Evolutionary conservation across 1,140 invertebrate genomes (phyloP).

Genomic region (Orchestia grillus): DNA sequence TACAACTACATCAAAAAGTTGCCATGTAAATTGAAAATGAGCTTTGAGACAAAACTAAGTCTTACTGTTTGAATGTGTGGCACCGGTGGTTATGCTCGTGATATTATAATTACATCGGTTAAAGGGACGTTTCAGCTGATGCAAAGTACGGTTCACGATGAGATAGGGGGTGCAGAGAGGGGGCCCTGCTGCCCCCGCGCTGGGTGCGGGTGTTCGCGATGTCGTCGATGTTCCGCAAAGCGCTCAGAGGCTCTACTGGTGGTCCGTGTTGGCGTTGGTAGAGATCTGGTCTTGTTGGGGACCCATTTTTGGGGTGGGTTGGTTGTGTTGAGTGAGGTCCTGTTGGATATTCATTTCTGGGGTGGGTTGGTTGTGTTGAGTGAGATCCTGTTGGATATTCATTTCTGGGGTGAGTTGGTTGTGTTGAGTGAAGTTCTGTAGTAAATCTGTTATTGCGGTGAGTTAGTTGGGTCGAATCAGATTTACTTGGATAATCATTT

Average conservation of each 20-base stretch:
- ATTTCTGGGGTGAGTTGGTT: background rate
- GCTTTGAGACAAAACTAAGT: no score
- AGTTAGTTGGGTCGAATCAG: background rate
- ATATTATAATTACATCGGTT: background rate
- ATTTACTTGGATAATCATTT: no score
- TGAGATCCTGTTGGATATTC: background rate
- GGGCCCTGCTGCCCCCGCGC: background rate
- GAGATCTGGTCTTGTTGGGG: background rate
- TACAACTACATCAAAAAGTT: no score
- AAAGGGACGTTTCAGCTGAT: background rate
- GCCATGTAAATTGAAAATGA: no score
- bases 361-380: background rate
- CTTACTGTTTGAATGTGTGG: no score
- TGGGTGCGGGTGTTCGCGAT: background rate
- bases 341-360: background rate
- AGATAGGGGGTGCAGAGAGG: background rate
- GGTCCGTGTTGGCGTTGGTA: background rate
- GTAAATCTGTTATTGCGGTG: background rate
- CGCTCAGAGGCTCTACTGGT: background rate
- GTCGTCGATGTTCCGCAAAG: background rate
- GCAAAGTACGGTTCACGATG: background rate
- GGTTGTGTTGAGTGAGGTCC: background rate
- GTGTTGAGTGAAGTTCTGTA: background rate
- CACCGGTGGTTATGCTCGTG: no score
- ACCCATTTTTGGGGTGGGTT: background rate